These are phyloP conservation scores for Hiodon tergisus DNA, from an alignment of 2,113 vertebrate species.

Conservation along the genomic window DNA sequence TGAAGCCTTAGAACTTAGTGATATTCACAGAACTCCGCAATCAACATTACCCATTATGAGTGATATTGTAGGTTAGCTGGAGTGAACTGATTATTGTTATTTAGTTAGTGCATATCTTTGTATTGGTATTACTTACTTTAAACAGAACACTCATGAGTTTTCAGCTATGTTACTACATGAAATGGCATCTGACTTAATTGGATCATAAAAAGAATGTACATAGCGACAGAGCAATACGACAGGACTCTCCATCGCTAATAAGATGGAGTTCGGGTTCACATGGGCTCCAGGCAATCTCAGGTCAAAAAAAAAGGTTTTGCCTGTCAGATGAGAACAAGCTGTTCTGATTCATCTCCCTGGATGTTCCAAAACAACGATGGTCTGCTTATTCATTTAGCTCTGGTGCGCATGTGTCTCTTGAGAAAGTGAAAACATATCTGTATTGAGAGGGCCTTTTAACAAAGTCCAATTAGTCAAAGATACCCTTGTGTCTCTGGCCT, in stretches of 20 bases:
- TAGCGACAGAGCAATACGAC: not conserved
- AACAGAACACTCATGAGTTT: too few relatives aligned
- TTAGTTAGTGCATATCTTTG: too few relatives aligned
- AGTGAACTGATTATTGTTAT: too few relatives aligned
- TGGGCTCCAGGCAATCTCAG: not conserved
- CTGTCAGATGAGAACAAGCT: slow-evolving; percentile 19
- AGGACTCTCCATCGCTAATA: not conserved
- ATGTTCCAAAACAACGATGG: not conserved
- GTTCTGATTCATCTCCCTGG: slow-evolving; percentile 14
- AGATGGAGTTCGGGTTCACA: not conserved
- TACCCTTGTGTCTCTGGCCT: not conserved
- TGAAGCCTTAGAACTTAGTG: too few relatives aligned
- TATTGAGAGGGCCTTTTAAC: not conserved
- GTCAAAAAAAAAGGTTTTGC: slow-evolving; percentile 3
- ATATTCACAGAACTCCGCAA: too few relatives aligned
- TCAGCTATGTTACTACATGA: too few relatives aligned
- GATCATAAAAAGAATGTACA: not conserved
- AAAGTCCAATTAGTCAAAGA: slow-evolving; percentile 10
- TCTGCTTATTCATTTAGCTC: slow-evolving; percentile 13
- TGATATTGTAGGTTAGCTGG: too few relatives aligned
- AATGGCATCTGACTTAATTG: too few relatives aligned
- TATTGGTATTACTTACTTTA: too few relatives aligned
- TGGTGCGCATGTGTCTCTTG: slow-evolving; percentile 15
- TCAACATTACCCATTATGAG: too few relatives aligned
- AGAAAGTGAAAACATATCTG: not conserved